Conservation (phyloP, 2,888 invertebrate species). For the Panorpa germanica region DNA sequence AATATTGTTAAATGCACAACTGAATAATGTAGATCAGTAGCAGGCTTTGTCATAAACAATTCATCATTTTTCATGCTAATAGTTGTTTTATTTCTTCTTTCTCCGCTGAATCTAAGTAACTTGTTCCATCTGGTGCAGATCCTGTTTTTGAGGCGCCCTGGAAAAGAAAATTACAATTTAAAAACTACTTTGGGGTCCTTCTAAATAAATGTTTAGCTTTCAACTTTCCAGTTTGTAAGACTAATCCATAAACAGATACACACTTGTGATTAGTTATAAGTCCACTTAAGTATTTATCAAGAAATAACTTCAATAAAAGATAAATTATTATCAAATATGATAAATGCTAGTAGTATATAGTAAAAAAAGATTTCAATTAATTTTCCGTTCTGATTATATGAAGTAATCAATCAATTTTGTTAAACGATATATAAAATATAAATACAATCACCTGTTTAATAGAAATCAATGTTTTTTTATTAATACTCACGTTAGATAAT, state of each 20-base stretch:
- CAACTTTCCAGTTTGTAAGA: not conserved
- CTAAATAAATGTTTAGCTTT: slow-evolving; percentile 2
- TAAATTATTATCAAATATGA: too few relatives aligned
- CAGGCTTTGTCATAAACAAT: too few relatives aligned
- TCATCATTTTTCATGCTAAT: too few relatives aligned
- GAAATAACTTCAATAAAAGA: too few relatives aligned
- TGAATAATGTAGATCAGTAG: too few relatives aligned
- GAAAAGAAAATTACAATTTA: slow-evolving; percentile 16
- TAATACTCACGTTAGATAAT: slow-evolving; percentile 53
- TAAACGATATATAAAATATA: not conserved
- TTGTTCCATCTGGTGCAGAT: slow-evolving; percentile 70
- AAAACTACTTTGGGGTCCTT: slow-evolving; percentile 1
- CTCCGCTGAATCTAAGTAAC: slow-evolving; percentile 78
- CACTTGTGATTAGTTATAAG: not conserved
- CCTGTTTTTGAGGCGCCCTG: slow-evolving; percentile 71
- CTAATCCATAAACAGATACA: not conserved
- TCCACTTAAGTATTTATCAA: not conserved
- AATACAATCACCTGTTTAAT: not conserved
- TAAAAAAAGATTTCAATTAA: not conserved
- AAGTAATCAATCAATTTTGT: not conserved
- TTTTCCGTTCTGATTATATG: too few relatives aligned
- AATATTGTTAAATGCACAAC: too few relatives aligned
- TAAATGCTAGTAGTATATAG: too few relatives aligned
- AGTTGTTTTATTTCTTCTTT: slow-evolving; percentile 79
- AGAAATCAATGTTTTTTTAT: slow-evolving; percentile 7